Conservation (phyloP, 2,888 invertebrate genomes). For the Eristalinus sepulchralis region DNA sequence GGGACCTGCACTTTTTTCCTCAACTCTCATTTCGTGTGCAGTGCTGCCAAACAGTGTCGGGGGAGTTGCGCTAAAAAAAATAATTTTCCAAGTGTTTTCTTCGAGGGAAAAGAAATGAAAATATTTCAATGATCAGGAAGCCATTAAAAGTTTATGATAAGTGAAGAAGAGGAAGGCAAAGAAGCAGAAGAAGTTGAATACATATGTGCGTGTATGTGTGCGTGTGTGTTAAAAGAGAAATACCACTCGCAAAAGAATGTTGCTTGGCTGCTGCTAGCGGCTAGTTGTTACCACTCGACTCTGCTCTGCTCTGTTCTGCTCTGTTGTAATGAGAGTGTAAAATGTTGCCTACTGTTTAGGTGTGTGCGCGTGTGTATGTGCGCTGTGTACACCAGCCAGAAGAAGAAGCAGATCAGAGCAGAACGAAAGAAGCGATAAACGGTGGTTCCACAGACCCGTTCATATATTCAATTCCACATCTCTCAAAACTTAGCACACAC, state of each 20-base stretch:
- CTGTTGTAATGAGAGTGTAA: constrained; percentile 53
- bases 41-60: neutral
- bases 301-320: neutral
- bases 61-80: neutral
- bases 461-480: constrained; percentile 14
- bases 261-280: constrained; percentile 39
- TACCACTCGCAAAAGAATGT: constrained; percentile 65
- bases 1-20: constrained; percentile 37
- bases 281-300: constrained; percentile 8
- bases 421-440: constrained; percentile 66
- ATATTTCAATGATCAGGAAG: constrained; percentile 62
- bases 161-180: constrained; percentile 45
- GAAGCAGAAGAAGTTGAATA: constrained; percentile 22
- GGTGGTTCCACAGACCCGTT: constrained; percentile 42
- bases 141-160: constrained; percentile 67
- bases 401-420: constrained; percentile 59
- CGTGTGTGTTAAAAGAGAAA: constrained; percentile 20
- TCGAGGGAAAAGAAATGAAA: constrained; percentile 21
- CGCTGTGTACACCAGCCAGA: neutral
- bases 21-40: neutral
- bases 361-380: constrained; percentile 13
- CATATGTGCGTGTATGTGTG: constrained; percentile 5
- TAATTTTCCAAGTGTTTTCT: constrained; percentile 18
- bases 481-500: constrained; percentile 6
- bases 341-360: constrained; percentile 17